These are phyloP conservation scores for Choloepus hoffmanni DNA, from an alignment of 2,113 vertebrate species.

Conservation along the genomic window DNA sequence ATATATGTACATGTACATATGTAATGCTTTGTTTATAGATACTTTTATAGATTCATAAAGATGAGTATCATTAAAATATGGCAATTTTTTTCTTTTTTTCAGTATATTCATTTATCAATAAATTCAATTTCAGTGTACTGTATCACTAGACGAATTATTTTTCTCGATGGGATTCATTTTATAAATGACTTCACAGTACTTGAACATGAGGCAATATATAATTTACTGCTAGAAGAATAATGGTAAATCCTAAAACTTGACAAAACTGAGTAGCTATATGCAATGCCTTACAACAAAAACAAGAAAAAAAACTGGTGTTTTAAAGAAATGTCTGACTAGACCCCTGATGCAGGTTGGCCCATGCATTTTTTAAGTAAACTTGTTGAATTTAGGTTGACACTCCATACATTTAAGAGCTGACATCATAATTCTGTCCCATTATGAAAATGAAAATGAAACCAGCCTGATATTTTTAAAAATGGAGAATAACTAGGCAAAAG, in stretches of 20 bases:
- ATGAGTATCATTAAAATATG: constrained; percentile 56
- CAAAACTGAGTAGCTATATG: constrained; percentile 40
- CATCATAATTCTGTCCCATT: not conserved
- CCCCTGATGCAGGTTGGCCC: not conserved
- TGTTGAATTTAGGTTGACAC: not conserved
- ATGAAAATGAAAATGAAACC: not conserved
- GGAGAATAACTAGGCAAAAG: not conserved
- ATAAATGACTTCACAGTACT: constrained; percentile 70
- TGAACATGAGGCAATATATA: constrained; percentile 61
- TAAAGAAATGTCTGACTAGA: not conserved
- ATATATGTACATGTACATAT: not conserved
- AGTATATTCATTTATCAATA: constrained; percentile 51
- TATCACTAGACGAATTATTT: constrained; percentile 66
- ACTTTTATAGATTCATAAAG: constrained; percentile 10
- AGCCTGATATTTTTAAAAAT: not conserved
- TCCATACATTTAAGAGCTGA: not conserved
- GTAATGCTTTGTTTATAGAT: constrained; percentile 20
- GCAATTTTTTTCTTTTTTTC: constrained; percentile 31
- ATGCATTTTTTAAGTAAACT: not conserved
- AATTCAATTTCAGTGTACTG: constrained; percentile 63
- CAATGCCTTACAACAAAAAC: constrained; percentile 39
- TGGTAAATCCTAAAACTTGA: constrained; percentile 68
- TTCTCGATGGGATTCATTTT: constrained; percentile 66
- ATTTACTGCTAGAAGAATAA: constrained; percentile 71
- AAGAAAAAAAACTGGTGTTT: not conserved